Percentiles rank a stretch among this genome's conserved stretches.
phyloP scores from a whole-genome alignment of 2,797 vertebrate genomes.

The Aeoliscus strigatus region DNA sequence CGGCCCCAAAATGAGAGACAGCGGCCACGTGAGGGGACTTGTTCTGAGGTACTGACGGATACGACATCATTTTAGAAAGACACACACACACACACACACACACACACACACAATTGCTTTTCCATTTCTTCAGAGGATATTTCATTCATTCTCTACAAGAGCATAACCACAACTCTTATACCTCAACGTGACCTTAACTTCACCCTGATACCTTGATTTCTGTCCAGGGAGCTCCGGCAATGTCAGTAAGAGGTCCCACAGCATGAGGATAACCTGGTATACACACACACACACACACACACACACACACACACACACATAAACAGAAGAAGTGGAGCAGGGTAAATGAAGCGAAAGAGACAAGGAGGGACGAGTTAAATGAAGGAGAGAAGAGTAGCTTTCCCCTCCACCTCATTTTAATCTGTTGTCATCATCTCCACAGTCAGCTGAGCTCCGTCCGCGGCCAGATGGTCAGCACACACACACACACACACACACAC shows the following conservation, averaged over 20 bases:
- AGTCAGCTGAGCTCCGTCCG: conserved; percentile 49
- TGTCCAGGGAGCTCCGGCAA: too few relatives aligned
- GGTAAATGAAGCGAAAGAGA: conserved; percentile 67
- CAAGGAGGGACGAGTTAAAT: conserved; percentile 66
- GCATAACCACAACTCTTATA: too few relatives aligned
- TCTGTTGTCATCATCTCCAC: conserved; percentile 64
- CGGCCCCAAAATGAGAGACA: conserved; percentile 22
- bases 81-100: conserved; percentile 4
- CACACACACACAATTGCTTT: too few relatives aligned
- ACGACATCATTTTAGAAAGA: conserved; percentile 43
- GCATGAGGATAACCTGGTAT: too few relatives aligned
- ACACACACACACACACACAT: conserved; percentile 4
- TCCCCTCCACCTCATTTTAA: conserved; percentile 66
- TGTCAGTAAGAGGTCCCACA: too few relatives aligned
- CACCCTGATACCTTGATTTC: too few relatives aligned
- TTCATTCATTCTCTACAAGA: too few relatives aligned
- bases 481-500: too few relatives aligned
- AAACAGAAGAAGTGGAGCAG: conserved; percentile 49
- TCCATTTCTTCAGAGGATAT: too few relatives aligned
- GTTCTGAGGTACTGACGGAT: conserved; percentile 62
- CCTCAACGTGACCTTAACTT: too few relatives aligned
- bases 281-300: not conserved
- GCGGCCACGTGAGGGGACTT: conserved; percentile 56
- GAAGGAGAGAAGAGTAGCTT: conserved; percentile 68
- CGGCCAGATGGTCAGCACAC: conserved; percentile 70